Evolutionary conservation across 2,113 vertebrate genomes (phyloP).

Genomic region (Rhea pennata): DNA sequence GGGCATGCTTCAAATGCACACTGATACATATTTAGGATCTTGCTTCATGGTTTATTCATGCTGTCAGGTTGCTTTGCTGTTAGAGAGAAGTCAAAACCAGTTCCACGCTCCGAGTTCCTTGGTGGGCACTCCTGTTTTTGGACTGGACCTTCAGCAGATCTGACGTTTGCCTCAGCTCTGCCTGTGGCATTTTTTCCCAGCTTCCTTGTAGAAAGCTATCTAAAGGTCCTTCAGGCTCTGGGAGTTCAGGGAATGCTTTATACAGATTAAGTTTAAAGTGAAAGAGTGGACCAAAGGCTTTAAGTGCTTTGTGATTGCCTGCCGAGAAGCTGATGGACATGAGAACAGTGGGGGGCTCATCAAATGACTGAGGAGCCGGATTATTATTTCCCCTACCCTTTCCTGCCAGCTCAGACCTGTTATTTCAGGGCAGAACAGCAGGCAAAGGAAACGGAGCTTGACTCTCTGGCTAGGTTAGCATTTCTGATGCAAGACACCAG

Average conservation of each 20-base stretch:
- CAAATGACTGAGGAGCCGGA: not conserved
- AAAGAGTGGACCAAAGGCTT: not conserved
- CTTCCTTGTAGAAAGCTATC: not conserved
- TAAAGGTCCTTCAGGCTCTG: not conserved
- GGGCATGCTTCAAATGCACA: not conserved
- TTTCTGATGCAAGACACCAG: conserved; percentile 58
- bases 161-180: not conserved
- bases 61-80: not conserved
- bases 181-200: not conserved
- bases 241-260: not conserved
- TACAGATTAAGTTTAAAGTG: not conserved
- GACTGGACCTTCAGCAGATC: not conserved
- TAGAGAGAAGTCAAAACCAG: not conserved
- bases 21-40: not conserved
- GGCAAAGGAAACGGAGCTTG: conserved; percentile 41
- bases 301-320: not conserved
- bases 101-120: not conserved
- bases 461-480: conserved; percentile 35
- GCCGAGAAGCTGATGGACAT: not conserved
- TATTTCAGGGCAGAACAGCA: conserved; percentile 52
- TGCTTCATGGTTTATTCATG: not conserved
- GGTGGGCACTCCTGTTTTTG: not conserved
- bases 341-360: not conserved
- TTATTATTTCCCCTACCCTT: conserved; percentile 3
- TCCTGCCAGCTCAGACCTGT: conserved; percentile 25